Percentiles rank a stretch among this genome's conserved stretches.
Conservation (phyloP, 2,888 invertebrate species). For the Lucinisca nassula region DNA sequence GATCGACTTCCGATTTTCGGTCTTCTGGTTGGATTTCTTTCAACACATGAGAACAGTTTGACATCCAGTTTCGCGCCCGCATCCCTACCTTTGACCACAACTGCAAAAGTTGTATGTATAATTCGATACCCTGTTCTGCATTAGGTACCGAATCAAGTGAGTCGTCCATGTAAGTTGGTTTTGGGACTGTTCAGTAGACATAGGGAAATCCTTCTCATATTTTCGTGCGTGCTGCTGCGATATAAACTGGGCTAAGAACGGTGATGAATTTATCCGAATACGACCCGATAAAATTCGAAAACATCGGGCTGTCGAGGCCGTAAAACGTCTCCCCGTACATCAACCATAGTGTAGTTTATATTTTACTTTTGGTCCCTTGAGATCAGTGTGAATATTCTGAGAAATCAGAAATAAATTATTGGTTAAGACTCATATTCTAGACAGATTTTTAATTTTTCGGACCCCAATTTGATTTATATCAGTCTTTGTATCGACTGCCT, state of each 20-base stretch:
- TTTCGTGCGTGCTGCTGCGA: neutral
- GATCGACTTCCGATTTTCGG: neutral
- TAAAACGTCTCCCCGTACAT: too few species aligned
- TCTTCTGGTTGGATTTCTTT: neutral
- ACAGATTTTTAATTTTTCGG: too few species aligned
- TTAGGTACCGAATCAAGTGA: neutral
- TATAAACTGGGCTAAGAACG: neutral
- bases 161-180: neutral
- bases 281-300: conserved; percentile 42
- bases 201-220: neutral
- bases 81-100: neutral
- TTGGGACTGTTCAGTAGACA: neutral
- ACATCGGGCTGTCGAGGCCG: conserved; percentile 37
- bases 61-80: neutral
- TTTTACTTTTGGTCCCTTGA: too few species aligned
- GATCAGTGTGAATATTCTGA: too few species aligned
- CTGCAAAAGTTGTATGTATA: neutral
- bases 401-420: too few species aligned
- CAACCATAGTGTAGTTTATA: too few species aligned
- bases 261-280: neutral
- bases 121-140: neutral
- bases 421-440: too few species aligned
- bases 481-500: too few species aligned
- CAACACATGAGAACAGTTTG: neutral
- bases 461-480: too few species aligned